Evolutionary conservation across 2,797 vertebrate genomes (phyloP).

Genomic region (Macropodus opercularis): DNA sequence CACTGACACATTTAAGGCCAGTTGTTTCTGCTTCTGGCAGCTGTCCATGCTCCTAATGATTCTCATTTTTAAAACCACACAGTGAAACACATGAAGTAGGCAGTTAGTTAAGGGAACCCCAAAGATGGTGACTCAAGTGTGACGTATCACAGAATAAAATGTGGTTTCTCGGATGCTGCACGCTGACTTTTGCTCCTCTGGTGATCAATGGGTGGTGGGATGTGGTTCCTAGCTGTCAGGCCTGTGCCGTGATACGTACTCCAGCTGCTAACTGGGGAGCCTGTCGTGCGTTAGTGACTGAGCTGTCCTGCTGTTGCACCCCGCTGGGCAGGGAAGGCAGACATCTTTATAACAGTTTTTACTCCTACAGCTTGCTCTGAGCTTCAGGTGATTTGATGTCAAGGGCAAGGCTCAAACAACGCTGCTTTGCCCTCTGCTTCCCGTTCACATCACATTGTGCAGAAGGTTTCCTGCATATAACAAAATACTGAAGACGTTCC

Average conservation of each 20-base stretch:
- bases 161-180: neutral
- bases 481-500: slow-evolving; percentile 3
- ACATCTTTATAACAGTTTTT: slow-evolving; percentile 37
- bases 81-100: neutral
- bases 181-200: neutral
- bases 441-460: slow-evolving; percentile 9
- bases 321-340: neutral
- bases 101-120: neutral
- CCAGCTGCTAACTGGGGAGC: slow-evolving; percentile 1
- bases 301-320: slow-evolving; percentile 19
- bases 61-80: neutral
- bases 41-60: neutral
- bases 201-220: neutral
- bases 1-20: slow-evolving; percentile 2
- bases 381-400: slow-evolving; percentile 46
- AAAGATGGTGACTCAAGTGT: neutral
- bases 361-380: slow-evolving; percentile 32
- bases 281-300: slow-evolving; percentile 17
- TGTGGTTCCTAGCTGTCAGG: neutral
- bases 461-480: slow-evolving; percentile 1
- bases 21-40: neutral
- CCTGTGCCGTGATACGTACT: slow-evolving; percentile 3
- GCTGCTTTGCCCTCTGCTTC: slow-evolving; percentile 23
- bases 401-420: slow-evolving; percentile 32
- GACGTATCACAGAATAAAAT: neutral